Conservation (phyloP, 2,888 invertebrate genomes). For the Scaptomyza flava region DNA sequence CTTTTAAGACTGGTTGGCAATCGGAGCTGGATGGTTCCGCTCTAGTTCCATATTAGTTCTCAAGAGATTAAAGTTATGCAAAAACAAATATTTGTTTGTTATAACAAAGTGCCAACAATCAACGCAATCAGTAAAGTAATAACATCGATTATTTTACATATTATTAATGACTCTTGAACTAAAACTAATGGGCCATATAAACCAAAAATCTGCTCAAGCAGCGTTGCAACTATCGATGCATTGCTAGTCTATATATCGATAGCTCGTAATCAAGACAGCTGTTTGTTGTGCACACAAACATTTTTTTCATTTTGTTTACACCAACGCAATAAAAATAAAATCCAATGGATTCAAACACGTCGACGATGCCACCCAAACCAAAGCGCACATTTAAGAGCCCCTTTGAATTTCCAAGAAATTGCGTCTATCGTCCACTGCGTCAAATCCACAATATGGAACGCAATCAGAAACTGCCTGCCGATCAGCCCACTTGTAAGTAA, state of each 20-base stretch:
- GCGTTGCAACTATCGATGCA: neutral
- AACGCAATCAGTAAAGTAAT: neutral
- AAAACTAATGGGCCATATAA: neutral
- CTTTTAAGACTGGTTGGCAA: conserved; percentile 1
- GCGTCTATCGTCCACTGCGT: conserved; percentile 62
- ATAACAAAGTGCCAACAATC: neutral
- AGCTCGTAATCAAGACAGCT: conserved; percentile 1
- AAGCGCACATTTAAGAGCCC: conserved; percentile 52
- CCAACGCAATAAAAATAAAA: neutral
- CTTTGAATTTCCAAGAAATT: conserved; percentile 59
- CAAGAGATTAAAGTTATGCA: neutral
- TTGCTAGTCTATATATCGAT: conserved; percentile 12
- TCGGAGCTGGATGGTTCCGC: conserved; percentile 8
- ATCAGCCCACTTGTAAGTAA: conserved; percentile 56
- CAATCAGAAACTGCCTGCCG: conserved; percentile 39
- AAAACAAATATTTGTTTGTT: neutral
- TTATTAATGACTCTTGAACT: neutral
- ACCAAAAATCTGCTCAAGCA: neutral
- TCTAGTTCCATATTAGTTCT: conserved; percentile 5
- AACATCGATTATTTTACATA: neutral
- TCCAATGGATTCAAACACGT: conserved; percentile 12
- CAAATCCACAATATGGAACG: conserved; percentile 68
- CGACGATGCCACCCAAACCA: conserved; percentile 5
- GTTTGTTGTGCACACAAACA: neutral
- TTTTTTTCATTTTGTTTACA: conserved; percentile 1